phyloP scores from a whole-genome alignment of 1,140 invertebrate species.

The Drosophila sucinea region DNA sequence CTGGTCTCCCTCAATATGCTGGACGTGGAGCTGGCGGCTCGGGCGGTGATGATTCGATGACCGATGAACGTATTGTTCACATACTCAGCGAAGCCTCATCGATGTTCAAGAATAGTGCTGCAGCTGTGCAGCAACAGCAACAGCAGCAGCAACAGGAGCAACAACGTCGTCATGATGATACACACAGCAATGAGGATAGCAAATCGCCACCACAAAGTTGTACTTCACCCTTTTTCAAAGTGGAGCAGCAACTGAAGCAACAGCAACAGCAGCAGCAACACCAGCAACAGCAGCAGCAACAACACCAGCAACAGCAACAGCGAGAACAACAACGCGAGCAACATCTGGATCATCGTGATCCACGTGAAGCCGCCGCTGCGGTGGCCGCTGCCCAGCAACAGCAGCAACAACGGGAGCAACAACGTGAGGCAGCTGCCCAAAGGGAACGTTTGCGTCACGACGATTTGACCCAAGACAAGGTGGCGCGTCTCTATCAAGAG shows the following conservation, averaged over 20 bases:
- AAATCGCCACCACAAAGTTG: slow-evolving; percentile 91
- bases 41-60: slow-evolving; percentile 89
- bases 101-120: slow-evolving; percentile 85
- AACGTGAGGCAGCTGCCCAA: slow-evolving; percentile 73
- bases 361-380: slow-evolving; percentile 94
- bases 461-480: slow-evolving; percentile 98
- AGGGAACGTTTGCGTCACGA: slow-evolving; percentile 92
- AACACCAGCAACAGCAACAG: slow-evolving; percentile 33
- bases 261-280: slow-evolving; percentile 43
- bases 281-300: slow-evolving; percentile 73
- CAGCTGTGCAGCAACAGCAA: slow-evolving; percentile 38
- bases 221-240: slow-evolving; percentile 89
- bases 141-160: slow-evolving; percentile 55
- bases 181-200: slow-evolving; percentile 90
- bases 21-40: slow-evolving; percentile 84
- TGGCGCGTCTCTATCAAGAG: slow-evolving; percentile 98
- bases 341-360: slow-evolving; percentile 83
- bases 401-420: slow-evolving; percentile 87
- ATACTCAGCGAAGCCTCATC: slow-evolving; percentile 96
- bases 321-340: slow-evolving; percentile 35
- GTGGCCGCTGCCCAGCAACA: slow-evolving; percentile 87
- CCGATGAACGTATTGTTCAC: slow-evolving; percentile 96
- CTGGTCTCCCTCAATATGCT: slow-evolving; percentile 88
- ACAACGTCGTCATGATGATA: slow-evolving; percentile 83
- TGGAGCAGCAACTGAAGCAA: slow-evolving; percentile 71